Conservation (phyloP, 2,113 vertebrate genomes). For the Cepphus grylle region DNA sequence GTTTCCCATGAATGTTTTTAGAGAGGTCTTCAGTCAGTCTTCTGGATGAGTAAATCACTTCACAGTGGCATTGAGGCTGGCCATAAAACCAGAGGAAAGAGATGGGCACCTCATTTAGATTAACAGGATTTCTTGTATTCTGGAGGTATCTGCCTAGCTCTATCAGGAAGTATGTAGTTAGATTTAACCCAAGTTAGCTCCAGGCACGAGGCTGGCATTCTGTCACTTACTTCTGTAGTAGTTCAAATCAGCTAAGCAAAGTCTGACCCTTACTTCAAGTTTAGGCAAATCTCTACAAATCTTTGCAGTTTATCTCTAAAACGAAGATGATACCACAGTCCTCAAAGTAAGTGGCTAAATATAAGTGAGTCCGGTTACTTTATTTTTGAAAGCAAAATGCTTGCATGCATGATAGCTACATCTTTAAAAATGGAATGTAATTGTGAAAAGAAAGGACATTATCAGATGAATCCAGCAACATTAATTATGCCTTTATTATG, state of each 20-base stretch:
- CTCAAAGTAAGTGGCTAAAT: background rate
- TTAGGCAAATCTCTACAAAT: background rate
- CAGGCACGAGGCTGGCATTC: background rate
- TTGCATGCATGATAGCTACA: background rate
- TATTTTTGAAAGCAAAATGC: background rate
- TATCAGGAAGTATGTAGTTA: background rate
- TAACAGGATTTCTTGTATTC: background rate
- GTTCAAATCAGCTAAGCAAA: background rate
- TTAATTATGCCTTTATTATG: background rate
- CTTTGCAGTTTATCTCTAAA: background rate
- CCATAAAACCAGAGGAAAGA: background rate
- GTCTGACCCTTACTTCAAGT: background rate
- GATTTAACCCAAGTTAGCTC: background rate
- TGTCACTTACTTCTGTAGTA: background rate
- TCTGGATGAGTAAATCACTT: background rate
- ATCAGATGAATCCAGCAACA: background rate
- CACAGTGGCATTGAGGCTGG: background rate
- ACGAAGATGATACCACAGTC: background rate
- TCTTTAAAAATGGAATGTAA: background rate
- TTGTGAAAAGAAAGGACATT: background rate
- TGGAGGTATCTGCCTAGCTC: background rate
- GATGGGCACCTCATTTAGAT: background rate
- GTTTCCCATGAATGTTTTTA: background rate
- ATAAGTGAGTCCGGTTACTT: background rate
- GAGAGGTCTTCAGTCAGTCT: background rate